Base-by-base conservation (phyloP, 2,888 invertebrate species). In the Sicus ferrugineus region DNA sequence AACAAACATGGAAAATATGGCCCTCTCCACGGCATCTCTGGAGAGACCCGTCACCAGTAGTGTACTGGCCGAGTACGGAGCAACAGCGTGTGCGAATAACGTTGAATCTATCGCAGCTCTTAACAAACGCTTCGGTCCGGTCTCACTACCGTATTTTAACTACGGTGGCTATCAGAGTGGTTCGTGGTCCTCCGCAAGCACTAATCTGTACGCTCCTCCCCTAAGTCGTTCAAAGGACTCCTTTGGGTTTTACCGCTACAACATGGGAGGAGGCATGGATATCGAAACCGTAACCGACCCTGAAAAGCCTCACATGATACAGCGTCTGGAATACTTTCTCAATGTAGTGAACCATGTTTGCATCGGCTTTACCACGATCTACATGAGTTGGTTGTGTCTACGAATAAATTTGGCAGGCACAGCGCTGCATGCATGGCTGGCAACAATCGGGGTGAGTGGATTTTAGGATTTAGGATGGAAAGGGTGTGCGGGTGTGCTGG, bases 301-400 rank as follows among this genome's bases (percentile, higher is more conserved):
- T 68, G 80, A 79, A 2, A 31, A 71, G 19, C 75, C 75, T n/a
- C 72, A 73, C 48, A 59, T 75, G 3, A 28, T 77, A 6, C 74
- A 78, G 61, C 75, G 76, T 1, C 7, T 82, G 3, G 81, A 82
- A 67, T 78, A 73, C 59, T 70, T 77, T 1, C 31, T 84, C 0
- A 81, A 80, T 72, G 76, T 82, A 2, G 50, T 83, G 2, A 83
- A 84, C 74, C 83, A 83, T 65, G 79, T 83, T 67, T 80, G 81
- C 71, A 83, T 83, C 50, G 83, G 84, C 11, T 83, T 83, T 58
- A 75, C 83, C 2, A 81, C 83, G 31, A 83, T 84, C 28, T 84
- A 81, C 65, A 76, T 84, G 63, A 80, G 79, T 6, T 84, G 81
- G 75, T 9, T 80, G 26, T 83, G 82, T 48, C 70, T 84, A 16